These are phyloP conservation scores for Xanthorhoe spadicearia DNA, from an alignment of 2,888 invertebrate species.

Conservation along the genomic window DNA sequence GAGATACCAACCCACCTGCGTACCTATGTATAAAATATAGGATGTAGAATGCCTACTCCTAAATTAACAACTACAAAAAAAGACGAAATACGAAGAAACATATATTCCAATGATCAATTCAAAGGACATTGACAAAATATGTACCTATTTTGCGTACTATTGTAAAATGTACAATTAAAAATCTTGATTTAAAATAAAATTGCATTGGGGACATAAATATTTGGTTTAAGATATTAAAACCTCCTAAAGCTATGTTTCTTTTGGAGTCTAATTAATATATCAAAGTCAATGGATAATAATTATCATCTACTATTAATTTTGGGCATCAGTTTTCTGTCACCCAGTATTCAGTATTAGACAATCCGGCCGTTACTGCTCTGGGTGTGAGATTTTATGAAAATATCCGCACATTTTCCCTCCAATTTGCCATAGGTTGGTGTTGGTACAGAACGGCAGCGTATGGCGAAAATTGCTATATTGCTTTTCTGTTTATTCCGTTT, in stretches of 20 bases:
- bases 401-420: slow-evolving; percentile 37
- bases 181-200: too few species aligned
- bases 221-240: too few species aligned
- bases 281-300: too few species aligned
- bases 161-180: too few species aligned
- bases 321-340: not conserved
- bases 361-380: slow-evolving; percentile 6
- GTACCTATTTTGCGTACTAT: too few species aligned
- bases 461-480: slow-evolving; percentile 43
- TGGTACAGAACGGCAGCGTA: slow-evolving; percentile 40
- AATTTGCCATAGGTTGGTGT: slow-evolving; percentile 39
- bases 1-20: not conserved
- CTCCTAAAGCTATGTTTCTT: too few species aligned
- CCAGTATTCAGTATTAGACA: slow-evolving; percentile 8
- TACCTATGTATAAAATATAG: not conserved
- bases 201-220: too few species aligned
- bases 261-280: too few species aligned
- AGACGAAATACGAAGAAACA: not conserved
- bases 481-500: slow-evolving; percentile 37
- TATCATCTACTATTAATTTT: not conserved
- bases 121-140: too few species aligned
- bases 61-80: too few species aligned
- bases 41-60: not conserved
- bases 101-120: too few species aligned
- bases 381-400: slow-evolving; percentile 39